Evolutionary conservation across 1,140 invertebrate species (phyloP).

Genomic region (Venturia canescens): DNA sequence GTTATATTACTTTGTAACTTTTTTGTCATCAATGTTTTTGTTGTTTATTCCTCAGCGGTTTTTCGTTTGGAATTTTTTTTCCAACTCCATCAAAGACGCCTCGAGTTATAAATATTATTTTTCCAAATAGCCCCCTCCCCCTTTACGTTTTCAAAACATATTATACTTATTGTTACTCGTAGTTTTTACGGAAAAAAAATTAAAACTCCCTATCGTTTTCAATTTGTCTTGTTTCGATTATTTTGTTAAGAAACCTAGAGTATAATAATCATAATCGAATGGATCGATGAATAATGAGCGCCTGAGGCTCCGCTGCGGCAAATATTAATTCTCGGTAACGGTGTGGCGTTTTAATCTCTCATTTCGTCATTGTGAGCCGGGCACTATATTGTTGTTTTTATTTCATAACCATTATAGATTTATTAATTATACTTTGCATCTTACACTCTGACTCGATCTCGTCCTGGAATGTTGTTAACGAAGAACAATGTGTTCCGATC

Average conservation of each 20-base stretch:
- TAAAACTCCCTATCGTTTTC: conserved; percentile 19
- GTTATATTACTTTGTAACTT: conserved; percentile 37
- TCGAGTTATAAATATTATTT: neutral
- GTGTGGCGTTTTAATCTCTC: conserved; percentile 2
- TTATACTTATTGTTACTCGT: conserved; percentile 28
- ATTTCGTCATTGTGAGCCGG: neutral
- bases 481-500: conserved; percentile 52
- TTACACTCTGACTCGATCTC: conserved; percentile 65
- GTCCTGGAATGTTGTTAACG: conserved; percentile 47
- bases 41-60: neutral
- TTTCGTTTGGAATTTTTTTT: neutral
- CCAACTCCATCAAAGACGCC: conserved; percentile 6
- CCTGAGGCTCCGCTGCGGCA: conserved; percentile 47
- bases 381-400: neutral
- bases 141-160: neutral
- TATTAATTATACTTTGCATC: conserved; percentile 73
- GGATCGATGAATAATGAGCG: conserved; percentile 34
- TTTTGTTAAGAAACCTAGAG: neutral
- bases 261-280: neutral
- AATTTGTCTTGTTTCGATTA: conserved; percentile 21
- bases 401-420: conserved; percentile 68
- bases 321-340: too few relatives aligned
- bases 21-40: conserved; percentile 30
- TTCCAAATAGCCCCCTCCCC: neutral
- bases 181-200: conserved; percentile 34